Base-by-base conservation (phyloP, 2,113 vertebrate genomes). In the Neofelis nebulosa region DNA sequence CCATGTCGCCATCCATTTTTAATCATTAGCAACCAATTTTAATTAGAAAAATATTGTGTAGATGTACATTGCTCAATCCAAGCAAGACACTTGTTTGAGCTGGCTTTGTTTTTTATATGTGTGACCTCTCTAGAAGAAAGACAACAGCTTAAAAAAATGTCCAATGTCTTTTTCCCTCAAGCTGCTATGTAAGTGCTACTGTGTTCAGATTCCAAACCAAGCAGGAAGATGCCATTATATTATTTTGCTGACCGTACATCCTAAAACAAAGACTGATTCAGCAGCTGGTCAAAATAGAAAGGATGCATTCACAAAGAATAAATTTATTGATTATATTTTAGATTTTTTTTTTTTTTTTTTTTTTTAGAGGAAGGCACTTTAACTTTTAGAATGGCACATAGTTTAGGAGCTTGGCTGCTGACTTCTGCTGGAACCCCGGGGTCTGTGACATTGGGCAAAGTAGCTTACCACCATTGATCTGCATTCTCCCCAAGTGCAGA, bases 211-310 rank as follows among this genome's bases (percentile, higher is more conserved):
- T 94, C 90, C 96, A 98, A 98, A 94, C 55, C 80, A 73, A 95
- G 80, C 74, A 97, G 97, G 96, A 98, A 96, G 97, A 52, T 71
- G 31, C 68, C 81, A 73, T 93, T 91, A 48, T 94, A 38, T 94
- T 73, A 57, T 87, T 98, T 86, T 97, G 91, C 88, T 96, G 95
- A 81, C 76, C 71, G 11, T 95, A 89, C 73, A 91, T 96, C 97
- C 88, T 91, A 94, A 93, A 80, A 81, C 79, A 94, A 94, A 85
- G 85, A 91, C 93, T 93, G 96, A 97, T 89, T 98, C 88, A 94
- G 95, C 97, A 98, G 87, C 76, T 84, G 91, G 84, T 95, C 87
- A 95, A 89, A 96, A 97, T 89, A 93, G 94, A 97, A 97, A 95
- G 81, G 85, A 93, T 66, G 4, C 48, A 69, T 96, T 93, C 92